phyloP scores from a whole-genome alignment of 2,113 vertebrate species.

The Elephas maximus region DNA sequence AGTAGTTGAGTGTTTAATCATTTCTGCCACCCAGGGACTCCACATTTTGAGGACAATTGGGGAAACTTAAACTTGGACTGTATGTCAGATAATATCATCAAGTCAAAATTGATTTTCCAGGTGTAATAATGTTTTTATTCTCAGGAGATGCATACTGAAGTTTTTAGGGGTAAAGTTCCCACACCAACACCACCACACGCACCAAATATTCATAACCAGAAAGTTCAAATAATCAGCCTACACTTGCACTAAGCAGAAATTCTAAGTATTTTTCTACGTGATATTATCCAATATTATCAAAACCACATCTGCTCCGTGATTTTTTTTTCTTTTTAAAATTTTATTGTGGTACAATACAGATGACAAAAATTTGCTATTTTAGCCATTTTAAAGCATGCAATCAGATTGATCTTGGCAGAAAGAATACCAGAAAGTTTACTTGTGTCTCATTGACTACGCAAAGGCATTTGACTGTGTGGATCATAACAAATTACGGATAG shows the following conservation, averaged over 20 bases:
- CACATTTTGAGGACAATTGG: rapidly evolving
- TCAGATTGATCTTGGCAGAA: no score
- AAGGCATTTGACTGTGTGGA: no score
- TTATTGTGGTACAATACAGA: no score
- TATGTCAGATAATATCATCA: background rate
- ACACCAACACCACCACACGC: background rate
- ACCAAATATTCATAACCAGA: background rate
- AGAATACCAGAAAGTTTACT: no score
- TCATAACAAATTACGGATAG: no score
- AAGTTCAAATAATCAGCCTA: background rate
- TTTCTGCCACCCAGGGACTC: no score
- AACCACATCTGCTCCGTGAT: background rate
- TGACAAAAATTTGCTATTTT: no score
- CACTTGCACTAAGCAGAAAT: background rate
- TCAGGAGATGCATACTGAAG: background rate
- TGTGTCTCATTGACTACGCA: no score
- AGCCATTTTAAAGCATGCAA: no score
- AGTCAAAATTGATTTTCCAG: background rate
- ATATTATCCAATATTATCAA: background rate
- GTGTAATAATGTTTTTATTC: background rate
- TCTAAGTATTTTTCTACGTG: background rate
- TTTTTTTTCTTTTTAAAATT: no score
- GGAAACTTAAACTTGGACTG: background rate
- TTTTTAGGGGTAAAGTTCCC: background rate
- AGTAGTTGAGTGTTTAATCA: no score